Conservation (phyloP, 2,797 vertebrate genomes). For the Poeciliopsis presidionis region DNA sequence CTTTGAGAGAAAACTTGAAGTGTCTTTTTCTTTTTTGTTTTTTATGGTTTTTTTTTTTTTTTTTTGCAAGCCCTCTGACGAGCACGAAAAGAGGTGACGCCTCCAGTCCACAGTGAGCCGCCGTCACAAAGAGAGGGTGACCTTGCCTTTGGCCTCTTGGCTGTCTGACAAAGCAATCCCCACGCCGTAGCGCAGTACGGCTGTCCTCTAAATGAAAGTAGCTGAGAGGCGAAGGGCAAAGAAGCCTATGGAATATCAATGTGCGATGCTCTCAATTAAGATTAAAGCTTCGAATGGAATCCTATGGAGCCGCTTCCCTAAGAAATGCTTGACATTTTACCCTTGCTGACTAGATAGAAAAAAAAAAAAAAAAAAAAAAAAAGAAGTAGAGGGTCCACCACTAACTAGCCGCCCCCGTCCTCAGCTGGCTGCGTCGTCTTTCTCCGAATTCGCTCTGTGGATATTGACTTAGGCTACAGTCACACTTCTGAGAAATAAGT, state of each 20-base stretch:
- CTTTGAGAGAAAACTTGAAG: constrained; percentile 43
- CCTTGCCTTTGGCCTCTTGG: constrained; percentile 83
- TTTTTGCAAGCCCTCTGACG: constrained; percentile 45
- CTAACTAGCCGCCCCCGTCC: constrained; percentile 69
- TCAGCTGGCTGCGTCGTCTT: constrained; percentile 43
- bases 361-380: constrained; percentile 26
- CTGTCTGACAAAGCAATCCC: constrained; percentile 82
- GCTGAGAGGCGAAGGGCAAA: constrained; percentile 81
- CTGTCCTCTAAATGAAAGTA: constrained; percentile 83
- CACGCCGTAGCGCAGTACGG: constrained; percentile 74
- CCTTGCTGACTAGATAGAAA: constrained; percentile 78
- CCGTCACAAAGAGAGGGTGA: constrained; percentile 74
- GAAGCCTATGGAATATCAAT: constrained; percentile 83
- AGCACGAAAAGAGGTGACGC: constrained; percentile 70
- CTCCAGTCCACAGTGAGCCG: constrained; percentile 62
- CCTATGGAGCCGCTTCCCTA: constrained; percentile 77
- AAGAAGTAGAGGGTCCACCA: constrained; percentile 38
- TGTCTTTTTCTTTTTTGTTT: background rate
- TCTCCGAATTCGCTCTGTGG: constrained; percentile 68
- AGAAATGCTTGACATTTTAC: constrained; percentile 83
- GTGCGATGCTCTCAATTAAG: constrained; percentile 83
- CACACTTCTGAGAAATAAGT: constrained; percentile 80
- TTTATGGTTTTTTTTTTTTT: too few relatives aligned
- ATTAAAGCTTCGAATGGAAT: constrained; percentile 82
- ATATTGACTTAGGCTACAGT: constrained; percentile 77